Conservation (phyloP, 2,888 invertebrate genomes). For the Polymixis flavicincta region DNA sequence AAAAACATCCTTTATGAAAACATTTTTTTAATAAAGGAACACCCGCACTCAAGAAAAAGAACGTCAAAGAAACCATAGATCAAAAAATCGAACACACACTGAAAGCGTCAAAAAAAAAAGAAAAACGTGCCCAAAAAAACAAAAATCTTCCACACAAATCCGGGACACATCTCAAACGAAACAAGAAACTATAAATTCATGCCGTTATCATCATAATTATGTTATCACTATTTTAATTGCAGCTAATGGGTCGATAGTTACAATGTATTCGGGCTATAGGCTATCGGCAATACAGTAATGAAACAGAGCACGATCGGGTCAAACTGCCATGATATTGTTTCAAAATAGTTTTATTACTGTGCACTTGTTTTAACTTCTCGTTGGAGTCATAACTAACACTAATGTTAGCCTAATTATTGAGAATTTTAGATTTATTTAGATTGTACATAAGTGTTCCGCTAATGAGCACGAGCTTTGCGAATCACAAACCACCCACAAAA, state of each 20-base stretch:
- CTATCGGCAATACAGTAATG: conserved; percentile 68
- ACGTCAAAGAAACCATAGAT: conserved; percentile 20
- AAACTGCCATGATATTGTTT: conserved; percentile 63
- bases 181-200: conserved; percentile 65
- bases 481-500: no score
- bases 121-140: conserved; percentile 11
- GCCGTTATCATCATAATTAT: conserved; percentile 81
- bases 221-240: conserved; percentile 85
- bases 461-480: not conserved
- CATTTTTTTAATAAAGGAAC: not conserved
- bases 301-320: conserved; percentile 49
- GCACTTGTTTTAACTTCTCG: conserved; percentile 45
- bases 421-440: not conserved
- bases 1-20: not conserved
- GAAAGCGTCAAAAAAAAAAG: not conserved
- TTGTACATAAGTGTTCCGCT: not conserved
- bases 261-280: conserved; percentile 77
- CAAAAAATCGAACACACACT: conserved; percentile 5
- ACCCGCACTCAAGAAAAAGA: not conserved
- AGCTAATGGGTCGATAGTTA: conserved; percentile 84
- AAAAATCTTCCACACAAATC: conserved; percentile 36
- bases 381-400: conserved; percentile 23
- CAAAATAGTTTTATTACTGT: conserved; percentile 69
- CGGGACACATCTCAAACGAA: conserved; percentile 36
- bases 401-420: conserved; percentile 3